Base-by-base conservation (phyloP, 2,888 invertebrate genomes). In the Melanotus villosus region DNA sequence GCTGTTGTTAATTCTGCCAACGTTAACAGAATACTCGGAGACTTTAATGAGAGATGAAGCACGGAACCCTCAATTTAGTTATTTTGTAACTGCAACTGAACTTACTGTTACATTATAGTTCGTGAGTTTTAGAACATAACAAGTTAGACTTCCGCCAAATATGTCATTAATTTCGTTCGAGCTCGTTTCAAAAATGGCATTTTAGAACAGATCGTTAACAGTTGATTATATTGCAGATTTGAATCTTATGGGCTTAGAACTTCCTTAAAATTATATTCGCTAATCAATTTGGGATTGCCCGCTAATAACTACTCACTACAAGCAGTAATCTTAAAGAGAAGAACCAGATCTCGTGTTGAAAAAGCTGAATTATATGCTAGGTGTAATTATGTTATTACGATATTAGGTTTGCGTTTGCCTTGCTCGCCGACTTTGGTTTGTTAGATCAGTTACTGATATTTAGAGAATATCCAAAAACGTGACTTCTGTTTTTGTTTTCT, bases 381-480 rank as follows among this genome's bases (percentile, higher is more conserved):
- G 9, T 41, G 14, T 41, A 41, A 41, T 41, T 41, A 41, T 41
- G 41, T 16, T 16, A 41, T 41, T 41, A 41, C 16, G 9, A 41
- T 41, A 41, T 41, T 41, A 16, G 9, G 18, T 5, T 41, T 41
- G 14, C 41, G 34, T 34, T n/a, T n/a, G n/a, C n/a, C n/a, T 7
- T 26, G 26, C 26, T 26, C 26, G 26, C 7, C 7, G 4, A 26
- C 7, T 41, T 41, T 41, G 14, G 2, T 9, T 3, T 34, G 12
- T n/a, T 12, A 34, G 34, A 34, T 34, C 2, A 34, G 12, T 34
- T n/a, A n/a, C n/a, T 26, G 26, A 7, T 7, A 18, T 41, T 41
- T 14, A 7, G 16, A 14, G 41, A 41, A 16, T n/a, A 34, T 41
- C 18, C 7, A 41, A 1, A 41, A 41, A 7, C 41, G 41, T 41